A percentile compares a stretch with the other conserved stretches of the same genome.
Conservation (phyloP, 2,888 invertebrate species). For the Heliconius cydno region DNA sequence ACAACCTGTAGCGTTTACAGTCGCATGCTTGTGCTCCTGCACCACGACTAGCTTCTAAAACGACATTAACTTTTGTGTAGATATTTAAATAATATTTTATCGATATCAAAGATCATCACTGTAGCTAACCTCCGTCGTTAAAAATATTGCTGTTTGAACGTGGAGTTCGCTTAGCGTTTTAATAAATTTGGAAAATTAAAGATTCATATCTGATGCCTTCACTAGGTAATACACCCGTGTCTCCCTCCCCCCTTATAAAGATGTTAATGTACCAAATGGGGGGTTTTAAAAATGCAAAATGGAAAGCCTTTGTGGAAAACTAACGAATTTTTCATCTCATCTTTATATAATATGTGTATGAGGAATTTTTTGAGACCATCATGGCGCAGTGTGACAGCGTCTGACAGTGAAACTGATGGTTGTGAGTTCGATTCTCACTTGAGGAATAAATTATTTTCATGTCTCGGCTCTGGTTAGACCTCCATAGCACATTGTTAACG, state of each 20-base stretch:
- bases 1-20: too few relatives aligned
- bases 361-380: not conserved
- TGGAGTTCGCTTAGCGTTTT: constrained; percentile 81
- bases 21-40: too few relatives aligned
- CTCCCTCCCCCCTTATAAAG: constrained; percentile 56
- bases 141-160: constrained; percentile 83
- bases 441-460: not conserved
- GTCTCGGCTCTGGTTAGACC: not conserved
- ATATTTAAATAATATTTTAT: constrained; percentile 37
- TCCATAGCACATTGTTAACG: not conserved
- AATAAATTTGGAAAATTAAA: constrained; percentile 83
- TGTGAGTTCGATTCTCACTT: not conserved
- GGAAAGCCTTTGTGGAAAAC: constrained; percentile 43
- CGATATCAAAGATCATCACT: constrained; percentile 56
- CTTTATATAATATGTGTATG: constrained; percentile 11
- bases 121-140: constrained; percentile 75
- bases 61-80: too few relatives aligned
- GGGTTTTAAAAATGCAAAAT: constrained; percentile 43
- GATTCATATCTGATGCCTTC: constrained; percentile 80
- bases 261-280: constrained; percentile 48
- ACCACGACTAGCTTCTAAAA: too few relatives aligned
- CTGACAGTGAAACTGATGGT: not conserved
- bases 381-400: not conserved
- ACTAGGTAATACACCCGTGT: constrained; percentile 67
- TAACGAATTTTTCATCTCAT: constrained; percentile 37